These are phyloP conservation scores for Catocala fraxini DNA, from an alignment of 2,888 invertebrate species.

Conservation along the genomic window DNA sequence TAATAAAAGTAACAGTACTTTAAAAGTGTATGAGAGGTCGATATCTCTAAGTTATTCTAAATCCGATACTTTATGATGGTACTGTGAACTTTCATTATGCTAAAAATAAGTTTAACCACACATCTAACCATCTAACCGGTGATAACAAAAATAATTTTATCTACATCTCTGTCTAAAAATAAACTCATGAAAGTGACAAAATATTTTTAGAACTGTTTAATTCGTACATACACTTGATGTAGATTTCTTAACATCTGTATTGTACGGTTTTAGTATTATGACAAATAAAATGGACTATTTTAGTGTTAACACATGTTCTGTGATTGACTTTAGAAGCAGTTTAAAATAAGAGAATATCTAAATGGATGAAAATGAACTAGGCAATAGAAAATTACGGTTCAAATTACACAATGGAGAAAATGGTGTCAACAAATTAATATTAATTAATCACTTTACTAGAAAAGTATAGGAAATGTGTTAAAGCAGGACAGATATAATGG, in stretches of 20 bases:
- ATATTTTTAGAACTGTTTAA: too few species aligned
- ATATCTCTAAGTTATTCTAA: constrained; percentile 33
- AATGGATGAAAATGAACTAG: neutral
- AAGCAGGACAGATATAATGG: neutral
- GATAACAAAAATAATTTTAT: too few species aligned
- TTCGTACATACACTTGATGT: too few species aligned
- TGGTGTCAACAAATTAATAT: constrained; percentile 22
- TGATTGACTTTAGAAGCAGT: too few species aligned
- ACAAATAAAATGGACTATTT: too few species aligned
- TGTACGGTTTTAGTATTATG: too few species aligned
- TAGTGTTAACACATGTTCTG: too few species aligned
- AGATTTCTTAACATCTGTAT: neutral
- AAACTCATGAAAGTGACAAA: too few species aligned
- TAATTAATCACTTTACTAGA: constrained; percentile 20
- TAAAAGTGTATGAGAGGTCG: constrained; percentile 13
- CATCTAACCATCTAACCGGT: too few species aligned
- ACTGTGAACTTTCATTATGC: constrained; percentile 18
- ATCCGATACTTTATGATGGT: constrained; percentile 27
- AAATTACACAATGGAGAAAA: constrained; percentile 18
- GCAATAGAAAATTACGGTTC: neutral
- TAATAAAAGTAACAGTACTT: constrained; percentile 40
- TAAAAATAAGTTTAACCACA: too few species aligned
- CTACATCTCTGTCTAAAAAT: too few species aligned
- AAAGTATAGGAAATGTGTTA: constrained; percentile 11
- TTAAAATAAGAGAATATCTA: neutral